These are phyloP conservation scores for Arrhamphus sclerolepis DNA, from an alignment of 2,797 vertebrate species.

Conservation along the genomic window DNA sequence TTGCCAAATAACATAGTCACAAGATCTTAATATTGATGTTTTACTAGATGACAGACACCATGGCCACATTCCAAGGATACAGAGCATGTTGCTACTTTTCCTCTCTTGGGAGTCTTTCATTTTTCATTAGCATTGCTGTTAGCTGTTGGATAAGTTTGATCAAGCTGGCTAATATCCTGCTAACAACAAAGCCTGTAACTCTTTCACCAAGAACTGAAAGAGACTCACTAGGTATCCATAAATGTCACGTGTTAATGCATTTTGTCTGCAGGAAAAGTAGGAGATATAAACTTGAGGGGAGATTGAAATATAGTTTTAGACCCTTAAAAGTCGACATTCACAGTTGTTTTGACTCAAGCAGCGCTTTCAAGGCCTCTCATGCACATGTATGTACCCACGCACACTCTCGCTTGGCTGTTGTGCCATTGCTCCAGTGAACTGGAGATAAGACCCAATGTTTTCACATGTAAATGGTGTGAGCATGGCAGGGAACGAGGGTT, in stretches of 20 bases:
- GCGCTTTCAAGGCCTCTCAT: slow-evolving; percentile 40
- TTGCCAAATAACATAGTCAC: too few relatives aligned
- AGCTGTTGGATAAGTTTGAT: slow-evolving; percentile 45
- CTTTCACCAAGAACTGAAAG: slow-evolving; percentile 32
- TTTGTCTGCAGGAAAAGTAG: slow-evolving; percentile 15
- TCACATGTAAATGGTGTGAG: slow-evolving; percentile 81
- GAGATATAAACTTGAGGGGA: slow-evolving; percentile 12
- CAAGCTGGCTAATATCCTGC: slow-evolving; percentile 38
- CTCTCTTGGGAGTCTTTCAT: slow-evolving; percentile 59
- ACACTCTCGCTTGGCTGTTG: slow-evolving; percentile 60
- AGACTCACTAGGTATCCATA: slow-evolving; percentile 14
- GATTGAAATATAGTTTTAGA: slow-evolving; percentile 30
- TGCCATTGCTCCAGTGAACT: slow-evolving; percentile 73
- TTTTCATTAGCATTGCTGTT: slow-evolving; percentile 37
- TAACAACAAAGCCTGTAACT: slow-evolving; percentile 31
- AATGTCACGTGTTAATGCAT: slow-evolving; percentile 20
- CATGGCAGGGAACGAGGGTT: slow-evolving; percentile 59
- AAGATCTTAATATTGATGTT: background rate
- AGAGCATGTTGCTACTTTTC: slow-evolving; percentile 27
- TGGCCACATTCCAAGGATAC: slow-evolving; percentile 45
- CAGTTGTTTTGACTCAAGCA: slow-evolving; percentile 22
- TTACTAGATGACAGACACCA: slow-evolving; percentile 20
- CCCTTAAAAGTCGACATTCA: slow-evolving; percentile 16
- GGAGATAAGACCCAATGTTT: slow-evolving; percentile 80
- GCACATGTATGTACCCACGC: slow-evolving; percentile 28